A percentile compares a stretch with the other conserved stretches of the same genome.
phyloP scores from a whole-genome alignment of 1,140 invertebrate species.

The Cydia amplana region DNA sequence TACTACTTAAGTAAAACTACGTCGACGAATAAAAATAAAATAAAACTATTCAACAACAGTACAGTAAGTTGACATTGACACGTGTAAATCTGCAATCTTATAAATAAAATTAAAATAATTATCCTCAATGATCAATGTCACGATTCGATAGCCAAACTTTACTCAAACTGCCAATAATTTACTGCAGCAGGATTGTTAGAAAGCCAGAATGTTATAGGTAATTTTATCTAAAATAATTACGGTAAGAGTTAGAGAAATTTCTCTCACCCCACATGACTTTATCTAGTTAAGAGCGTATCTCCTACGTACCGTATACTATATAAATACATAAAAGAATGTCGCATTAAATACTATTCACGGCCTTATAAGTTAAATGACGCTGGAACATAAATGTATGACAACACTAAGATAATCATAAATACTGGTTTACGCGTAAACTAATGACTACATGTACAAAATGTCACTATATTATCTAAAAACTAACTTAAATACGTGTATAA shows the following conservation, averaged over 20 bases:
- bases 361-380: slow-evolving; percentile 21
- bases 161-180: background rate
- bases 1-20: no score
- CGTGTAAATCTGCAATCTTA: no score
- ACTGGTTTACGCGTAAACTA: slow-evolving; percentile 29
- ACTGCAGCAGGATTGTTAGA: background rate
- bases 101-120: no score
- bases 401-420: slow-evolving; percentile 30
- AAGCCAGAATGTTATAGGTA: background rate
- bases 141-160: background rate
- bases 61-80: no score
- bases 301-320: background rate
- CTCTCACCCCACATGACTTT: no score
- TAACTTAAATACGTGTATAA: slow-evolving; percentile 29
- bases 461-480: slow-evolving; percentile 45
- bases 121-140: background rate
- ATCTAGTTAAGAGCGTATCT: background rate
- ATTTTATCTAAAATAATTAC: background rate
- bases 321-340: slow-evolving; percentile 12
- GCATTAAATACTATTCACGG: slow-evolving; percentile 15
- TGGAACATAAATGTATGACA: slow-evolving; percentile 19
- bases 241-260: no score
- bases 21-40: no score
- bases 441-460: slow-evolving; percentile 43
- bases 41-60: no score